Base-by-base conservation (phyloP, 2,113 vertebrate genomes). In the Cygnus atratus region DNA sequence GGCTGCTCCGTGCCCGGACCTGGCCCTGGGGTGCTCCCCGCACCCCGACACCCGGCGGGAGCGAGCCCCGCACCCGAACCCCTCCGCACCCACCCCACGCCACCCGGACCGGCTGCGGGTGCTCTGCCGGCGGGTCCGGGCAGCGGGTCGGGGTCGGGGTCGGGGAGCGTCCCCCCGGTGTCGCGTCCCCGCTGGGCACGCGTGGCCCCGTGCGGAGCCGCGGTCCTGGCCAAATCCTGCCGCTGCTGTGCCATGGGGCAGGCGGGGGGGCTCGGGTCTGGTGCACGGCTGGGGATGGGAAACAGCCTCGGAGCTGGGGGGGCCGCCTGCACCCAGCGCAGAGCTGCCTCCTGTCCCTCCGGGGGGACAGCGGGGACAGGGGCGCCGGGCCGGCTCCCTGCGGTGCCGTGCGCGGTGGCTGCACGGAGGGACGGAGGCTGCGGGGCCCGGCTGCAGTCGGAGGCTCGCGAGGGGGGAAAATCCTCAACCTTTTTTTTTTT, bases 21-120 rank as follows among this genome's bases (percentile, higher is more conserved):
- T 26, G 50, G 46, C 55, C 57, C 26, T 2, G 4, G 13, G 77
- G 63, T 41, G 35, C 12, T 46, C 39, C 78, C 65, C 7, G 8
- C 52, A 24, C 63, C 82, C 35, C 7, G 0, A 1, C 17, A 52
- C 46, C 18, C 3, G 24, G 19, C 0, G 21, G 33, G 26, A 8
- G 41, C 48, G 52, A 13, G 54, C 70, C 29, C 35, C 50, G 46
- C 50, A 13, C 50, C 50, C 24, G 7, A 13, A 3, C 48, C 48
- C 48, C 48, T 25, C 48, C 22, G 22, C 48, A 50, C 48, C 48
- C 48, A 24, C 48, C 48, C 48, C 22, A 4, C 3, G 48, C 48
- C 48, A 24, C 48, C 48, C 22, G 22, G 48, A 24, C 12, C 22
- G 21, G 48, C 48, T 25, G 22, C 48, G 22, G 48, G 48, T 24